Conservation (phyloP, 2,888 invertebrate species). For the Archaeoteleia sp. region DNA sequence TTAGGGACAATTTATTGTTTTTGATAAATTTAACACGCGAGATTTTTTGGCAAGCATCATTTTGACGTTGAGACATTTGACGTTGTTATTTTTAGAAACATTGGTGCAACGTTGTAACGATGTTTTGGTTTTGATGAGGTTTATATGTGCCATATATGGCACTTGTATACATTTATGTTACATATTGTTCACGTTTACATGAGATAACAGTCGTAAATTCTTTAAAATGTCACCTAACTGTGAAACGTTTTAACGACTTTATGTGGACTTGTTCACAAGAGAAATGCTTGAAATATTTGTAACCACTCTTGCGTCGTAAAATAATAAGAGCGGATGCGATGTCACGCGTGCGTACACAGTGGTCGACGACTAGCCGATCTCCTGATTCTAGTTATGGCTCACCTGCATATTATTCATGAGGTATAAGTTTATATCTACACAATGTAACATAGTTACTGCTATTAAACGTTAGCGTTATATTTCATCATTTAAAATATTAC, state of each 20-base stretch:
- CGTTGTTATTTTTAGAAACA: too few relatives aligned
- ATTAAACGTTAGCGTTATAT: neutral
- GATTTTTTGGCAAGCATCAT: too few relatives aligned
- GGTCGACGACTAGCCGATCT: slow-evolving; percentile 34
- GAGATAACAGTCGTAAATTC: too few relatives aligned
- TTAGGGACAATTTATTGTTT: too few relatives aligned
- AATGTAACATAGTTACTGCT: neutral
- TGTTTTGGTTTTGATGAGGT: too few relatives aligned
- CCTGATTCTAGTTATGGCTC: slow-evolving; percentile 32
- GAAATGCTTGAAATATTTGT: slow-evolving; percentile 24
- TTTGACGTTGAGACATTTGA: too few relatives aligned
- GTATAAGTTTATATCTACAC: slow-evolving; percentile 1
- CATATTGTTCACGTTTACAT: too few relatives aligned
- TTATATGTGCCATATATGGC: too few relatives aligned
- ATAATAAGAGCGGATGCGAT: slow-evolving; percentile 66
- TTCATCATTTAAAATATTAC: neutral
- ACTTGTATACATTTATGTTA: too few relatives aligned
- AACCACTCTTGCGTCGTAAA: slow-evolving; percentile 49
- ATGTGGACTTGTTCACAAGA: slow-evolving; percentile 11
- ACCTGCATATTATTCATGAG: slow-evolving; percentile 28
- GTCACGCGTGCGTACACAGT: slow-evolving; percentile 52
- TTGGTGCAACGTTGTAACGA: too few relatives aligned
- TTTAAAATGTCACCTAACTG: neutral
- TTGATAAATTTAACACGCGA: too few relatives aligned
- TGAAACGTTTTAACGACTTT: neutral